Evolutionary conservation across 2,113 vertebrate species (phyloP).

Genomic region (Abramis brama): DNA sequence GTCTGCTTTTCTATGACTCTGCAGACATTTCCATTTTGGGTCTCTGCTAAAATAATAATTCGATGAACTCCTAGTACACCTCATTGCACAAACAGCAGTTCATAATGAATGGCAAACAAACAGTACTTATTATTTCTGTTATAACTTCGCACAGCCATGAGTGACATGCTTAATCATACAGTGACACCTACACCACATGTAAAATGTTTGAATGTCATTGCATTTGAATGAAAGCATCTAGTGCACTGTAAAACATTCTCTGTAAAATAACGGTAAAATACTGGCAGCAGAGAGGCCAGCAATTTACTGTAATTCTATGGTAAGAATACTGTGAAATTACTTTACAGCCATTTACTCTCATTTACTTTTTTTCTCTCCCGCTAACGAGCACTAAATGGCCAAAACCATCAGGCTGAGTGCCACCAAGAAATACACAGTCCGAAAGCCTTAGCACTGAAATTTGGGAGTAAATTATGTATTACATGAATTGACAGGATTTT

Average conservation of each 20-base stretch:
- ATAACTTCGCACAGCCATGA: not conserved
- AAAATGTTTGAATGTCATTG: slow-evolving; percentile 7
- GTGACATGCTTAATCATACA: not conserved
- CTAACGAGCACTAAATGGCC: too few species aligned
- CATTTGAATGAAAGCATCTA: not conserved
- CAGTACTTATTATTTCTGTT: not conserved
- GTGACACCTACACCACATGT: not conserved
- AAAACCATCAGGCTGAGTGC: too few species aligned
- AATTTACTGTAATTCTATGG: too few species aligned
- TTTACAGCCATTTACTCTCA: too few species aligned
- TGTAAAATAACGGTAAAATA: too few species aligned
- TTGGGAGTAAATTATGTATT: too few species aligned
- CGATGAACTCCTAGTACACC: not conserved
- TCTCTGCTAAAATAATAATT: not conserved
- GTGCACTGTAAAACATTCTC: not conserved
- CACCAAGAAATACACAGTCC: too few species aligned
- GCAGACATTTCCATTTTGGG: not conserved
- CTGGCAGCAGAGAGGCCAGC: too few species aligned
- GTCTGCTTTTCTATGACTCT: not conserved
- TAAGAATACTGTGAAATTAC: too few species aligned
- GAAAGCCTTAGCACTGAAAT: too few species aligned
- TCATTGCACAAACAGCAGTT: not conserved
- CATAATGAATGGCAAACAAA: slow-evolving; percentile 3
- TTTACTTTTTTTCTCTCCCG: too few species aligned
- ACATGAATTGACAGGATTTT: too few species aligned